Conservation (phyloP, 2,113 vertebrate genomes). For the Acinonyx jubatus region DNA sequence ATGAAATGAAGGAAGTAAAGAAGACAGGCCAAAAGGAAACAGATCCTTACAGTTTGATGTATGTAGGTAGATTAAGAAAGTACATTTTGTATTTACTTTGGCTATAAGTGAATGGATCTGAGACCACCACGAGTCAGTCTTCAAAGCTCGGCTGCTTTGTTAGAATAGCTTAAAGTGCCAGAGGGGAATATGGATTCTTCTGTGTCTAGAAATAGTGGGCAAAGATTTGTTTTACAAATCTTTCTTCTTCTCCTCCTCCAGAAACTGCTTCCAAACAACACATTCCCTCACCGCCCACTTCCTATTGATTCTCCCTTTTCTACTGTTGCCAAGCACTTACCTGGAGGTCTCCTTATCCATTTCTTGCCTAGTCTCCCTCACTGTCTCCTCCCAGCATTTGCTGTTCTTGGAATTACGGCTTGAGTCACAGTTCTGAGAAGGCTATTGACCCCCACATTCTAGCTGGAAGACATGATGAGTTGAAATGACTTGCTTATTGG, state of each 20-base stretch:
- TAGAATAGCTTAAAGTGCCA: neutral
- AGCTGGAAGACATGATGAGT: neutral
- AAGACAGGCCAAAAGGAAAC: slow-evolving; percentile 52
- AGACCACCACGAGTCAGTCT: slow-evolving; percentile 59
- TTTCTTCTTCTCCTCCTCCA: slow-evolving; percentile 50
- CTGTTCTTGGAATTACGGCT: neutral
- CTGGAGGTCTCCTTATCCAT: neutral
- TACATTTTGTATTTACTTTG: slow-evolving; percentile 71
- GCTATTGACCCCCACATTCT: neutral
- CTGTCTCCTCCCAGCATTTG: neutral
- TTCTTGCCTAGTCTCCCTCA: neutral
- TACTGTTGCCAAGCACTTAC: neutral
- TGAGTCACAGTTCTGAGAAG: neutral
- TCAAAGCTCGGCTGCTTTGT: slow-evolving; percentile 16
- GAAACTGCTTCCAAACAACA: neutral
- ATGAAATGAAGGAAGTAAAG: slow-evolving; percentile 56
- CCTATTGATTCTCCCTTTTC: neutral
- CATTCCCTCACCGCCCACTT: neutral
- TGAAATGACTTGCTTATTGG: neutral
- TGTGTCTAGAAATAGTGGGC: neutral
- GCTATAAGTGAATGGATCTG: slow-evolving; percentile 32
- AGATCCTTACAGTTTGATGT: slow-evolving; percentile 35
- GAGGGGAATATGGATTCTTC: neutral
- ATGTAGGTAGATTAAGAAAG: slow-evolving; percentile 56
- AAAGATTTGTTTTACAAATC: neutral